Evolutionary conservation across 2,888 invertebrate species (phyloP), one percentile per base, ranked within the genome.

Genomic region (Nomada flava): DNA sequence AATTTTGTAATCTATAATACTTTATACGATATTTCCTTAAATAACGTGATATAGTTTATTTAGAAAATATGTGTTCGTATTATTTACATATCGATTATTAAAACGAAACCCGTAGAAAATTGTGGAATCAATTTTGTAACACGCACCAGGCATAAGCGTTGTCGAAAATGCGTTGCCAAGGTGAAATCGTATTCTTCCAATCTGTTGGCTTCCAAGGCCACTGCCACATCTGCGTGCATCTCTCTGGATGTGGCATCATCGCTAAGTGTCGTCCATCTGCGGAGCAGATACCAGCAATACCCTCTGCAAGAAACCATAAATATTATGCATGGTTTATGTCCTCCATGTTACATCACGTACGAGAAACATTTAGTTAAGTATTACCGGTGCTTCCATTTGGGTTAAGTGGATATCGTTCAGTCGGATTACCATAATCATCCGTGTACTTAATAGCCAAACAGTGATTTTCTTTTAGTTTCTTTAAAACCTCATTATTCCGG

Each of bases 211-310:
- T 92, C 92, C 96, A 96, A 1, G 98, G 97, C 96, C 98, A 98
- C 94, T 99, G 99, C 97, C 98, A 98, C 88, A 96, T 96, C 88
- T 97, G 95, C 80, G 97, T 96, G 92, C 98, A 98, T 82, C 99
- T 96, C 94, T 99, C 99, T 0, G 99, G 99, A 95, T 99, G 99
- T 2, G 99, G 99, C 99, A 99, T 99, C 96, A 99, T 96, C 0
- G 99, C 99, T 88, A 99, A 95, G 94, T 99, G 99, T 5, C 99
- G 96, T 0, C 99, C 99, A 94, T 99, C 97, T 1, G 93, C 91
- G 0, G 99, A 99, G 89, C 98, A 97, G 74, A 99, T 94, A 18
- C 97, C 99, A 36, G 99, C 99, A 83, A 98, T 95, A 29, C 98
- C 99, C 89, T 95, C 96, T 95, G 94, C 70, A 68, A 63, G 47